A percentile compares a stretch with the other conserved stretches of the same genome.
Evolutionary conservation across 2,113 vertebrate genomes (phyloP).

Genomic region (Cebus imitator): DNA sequence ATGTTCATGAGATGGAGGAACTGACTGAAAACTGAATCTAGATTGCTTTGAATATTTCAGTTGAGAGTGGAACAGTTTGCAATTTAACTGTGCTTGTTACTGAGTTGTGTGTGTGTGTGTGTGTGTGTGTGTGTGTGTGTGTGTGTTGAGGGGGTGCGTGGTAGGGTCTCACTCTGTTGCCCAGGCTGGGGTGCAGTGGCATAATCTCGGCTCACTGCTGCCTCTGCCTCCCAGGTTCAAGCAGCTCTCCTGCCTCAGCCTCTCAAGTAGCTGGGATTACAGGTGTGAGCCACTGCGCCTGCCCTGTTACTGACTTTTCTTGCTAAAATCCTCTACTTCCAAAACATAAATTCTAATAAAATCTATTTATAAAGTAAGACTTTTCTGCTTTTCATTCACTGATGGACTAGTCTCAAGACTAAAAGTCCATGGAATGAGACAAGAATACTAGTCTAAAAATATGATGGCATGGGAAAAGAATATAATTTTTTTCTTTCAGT

Average conservation of each 20-base stretch:
- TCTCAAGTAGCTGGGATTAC: no score
- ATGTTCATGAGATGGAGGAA: not conserved
- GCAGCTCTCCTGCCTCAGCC: no score
- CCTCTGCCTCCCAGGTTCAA: no score
- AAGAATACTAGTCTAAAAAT: not conserved
- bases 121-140: no score
- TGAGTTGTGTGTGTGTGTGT: not conserved
- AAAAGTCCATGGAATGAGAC: not conserved
- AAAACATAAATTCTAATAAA: conserved; percentile 9
- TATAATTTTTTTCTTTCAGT: not conserved
- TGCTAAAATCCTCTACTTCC: not conserved
- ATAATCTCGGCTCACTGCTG: no score
- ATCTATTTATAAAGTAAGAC: not conserved
- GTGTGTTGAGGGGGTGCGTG: no score
- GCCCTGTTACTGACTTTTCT: not conserved
- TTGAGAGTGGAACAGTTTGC: not conserved
- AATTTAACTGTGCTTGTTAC: not conserved
- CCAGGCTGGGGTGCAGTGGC: no score
- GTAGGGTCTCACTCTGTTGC: no score
- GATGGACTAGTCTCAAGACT: not conserved
- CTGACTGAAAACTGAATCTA: not conserved
- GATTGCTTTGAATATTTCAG: conserved; percentile 17
- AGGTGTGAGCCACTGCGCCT: no score
- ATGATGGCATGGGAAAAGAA: not conserved
- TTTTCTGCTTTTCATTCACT: not conserved